A percentile compares a stretch with the other conserved stretches of the same genome.
phyloP scores from a whole-genome alignment of 2,888 invertebrate genomes.

The Eristalis tenax region DNA sequence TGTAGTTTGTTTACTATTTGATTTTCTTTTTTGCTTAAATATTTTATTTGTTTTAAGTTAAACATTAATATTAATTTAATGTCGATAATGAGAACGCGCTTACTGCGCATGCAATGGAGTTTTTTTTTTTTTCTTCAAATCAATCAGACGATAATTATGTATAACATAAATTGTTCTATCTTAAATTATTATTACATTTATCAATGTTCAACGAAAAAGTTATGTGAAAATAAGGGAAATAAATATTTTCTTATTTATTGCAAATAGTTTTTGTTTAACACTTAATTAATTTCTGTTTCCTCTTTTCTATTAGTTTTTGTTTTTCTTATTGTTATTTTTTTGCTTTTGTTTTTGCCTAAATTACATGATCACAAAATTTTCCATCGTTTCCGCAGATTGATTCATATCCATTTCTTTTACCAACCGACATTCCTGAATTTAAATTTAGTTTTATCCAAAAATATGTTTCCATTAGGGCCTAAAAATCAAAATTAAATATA shows the following conservation, averaged over 20 bases:
- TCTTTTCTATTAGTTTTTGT: constrained; percentile 21
- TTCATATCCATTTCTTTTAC: constrained; percentile 41
- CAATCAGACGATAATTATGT: constrained; percentile 63
- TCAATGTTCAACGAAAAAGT: constrained; percentile 46
- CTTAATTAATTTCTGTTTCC: constrained; percentile 23
- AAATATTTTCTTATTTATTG: constrained; percentile 51
- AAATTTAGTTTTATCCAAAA: constrained; percentile 66
- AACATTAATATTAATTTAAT: constrained; percentile 72
- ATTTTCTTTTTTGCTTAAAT: constrained; percentile 48
- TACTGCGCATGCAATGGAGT: constrained; percentile 72
- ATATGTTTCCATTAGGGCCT: constrained; percentile 66
- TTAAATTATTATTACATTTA: constrained; percentile 35
- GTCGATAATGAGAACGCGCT: constrained; percentile 71
- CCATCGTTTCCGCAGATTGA: constrained; percentile 67
- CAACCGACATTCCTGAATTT: constrained; percentile 69
- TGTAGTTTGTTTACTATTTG: constrained; percentile 73
- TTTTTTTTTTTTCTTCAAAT: constrained; percentile 33
- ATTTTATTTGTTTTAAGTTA: constrained; percentile 63
- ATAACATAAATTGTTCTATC: constrained; percentile 68
- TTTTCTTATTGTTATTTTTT: not conserved
- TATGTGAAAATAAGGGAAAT: constrained; percentile 9
- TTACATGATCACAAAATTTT: constrained; percentile 72
- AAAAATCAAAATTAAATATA: constrained; percentile 62
- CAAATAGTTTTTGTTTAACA: constrained; percentile 44
- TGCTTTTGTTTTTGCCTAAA: constrained; percentile 64